These are phyloP conservation scores for Sphinx pinastri DNA, from an alignment of 2,888 invertebrate genomes.

Conservation along the genomic window DNA sequence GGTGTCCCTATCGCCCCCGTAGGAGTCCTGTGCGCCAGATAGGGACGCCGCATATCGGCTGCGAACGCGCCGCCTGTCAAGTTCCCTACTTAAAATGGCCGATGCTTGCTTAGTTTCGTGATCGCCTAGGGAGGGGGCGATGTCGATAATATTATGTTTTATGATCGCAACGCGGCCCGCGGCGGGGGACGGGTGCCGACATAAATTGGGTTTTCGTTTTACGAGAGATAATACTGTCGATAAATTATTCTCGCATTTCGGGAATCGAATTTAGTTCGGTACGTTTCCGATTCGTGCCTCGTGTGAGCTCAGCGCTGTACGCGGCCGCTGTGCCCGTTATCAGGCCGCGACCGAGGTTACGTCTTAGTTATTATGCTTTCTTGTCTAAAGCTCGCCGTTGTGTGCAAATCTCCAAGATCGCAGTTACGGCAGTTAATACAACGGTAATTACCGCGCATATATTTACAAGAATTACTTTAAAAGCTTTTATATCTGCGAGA, in stretches of 20 bases:
- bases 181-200: slow-evolving; percentile 42
- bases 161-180: slow-evolving; percentile 59
- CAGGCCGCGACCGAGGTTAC: slow-evolving; percentile 67
- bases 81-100: slow-evolving; percentile 79
- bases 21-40: slow-evolving; percentile 33
- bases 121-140: slow-evolving; percentile 80
- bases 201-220: slow-evolving; percentile 80
- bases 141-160: slow-evolving; percentile 82
- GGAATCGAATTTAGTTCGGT: slow-evolving; percentile 51
- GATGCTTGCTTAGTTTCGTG: slow-evolving; percentile 78
- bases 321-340: slow-evolving; percentile 44
- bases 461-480: slow-evolving; percentile 43
- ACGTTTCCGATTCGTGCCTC: slow-evolving; percentile 26
- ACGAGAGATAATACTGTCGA: slow-evolving; percentile 74
- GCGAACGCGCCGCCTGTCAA: slow-evolving; percentile 66
- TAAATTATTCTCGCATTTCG: slow-evolving; percentile 73
- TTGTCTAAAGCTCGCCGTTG: slow-evolving; percentile 59
- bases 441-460: slow-evolving; percentile 36
- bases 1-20: slow-evolving; percentile 51
- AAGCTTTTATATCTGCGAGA: slow-evolving; percentile 44
- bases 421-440: slow-evolving; percentile 42
- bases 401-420: slow-evolving; percentile 49
- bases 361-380: slow-evolving; percentile 56
- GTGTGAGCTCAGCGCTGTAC: background rate
- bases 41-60: slow-evolving; percentile 34